phyloP scores from a whole-genome alignment of 1,140 invertebrate species.

The Drosophila lowei region DNA sequence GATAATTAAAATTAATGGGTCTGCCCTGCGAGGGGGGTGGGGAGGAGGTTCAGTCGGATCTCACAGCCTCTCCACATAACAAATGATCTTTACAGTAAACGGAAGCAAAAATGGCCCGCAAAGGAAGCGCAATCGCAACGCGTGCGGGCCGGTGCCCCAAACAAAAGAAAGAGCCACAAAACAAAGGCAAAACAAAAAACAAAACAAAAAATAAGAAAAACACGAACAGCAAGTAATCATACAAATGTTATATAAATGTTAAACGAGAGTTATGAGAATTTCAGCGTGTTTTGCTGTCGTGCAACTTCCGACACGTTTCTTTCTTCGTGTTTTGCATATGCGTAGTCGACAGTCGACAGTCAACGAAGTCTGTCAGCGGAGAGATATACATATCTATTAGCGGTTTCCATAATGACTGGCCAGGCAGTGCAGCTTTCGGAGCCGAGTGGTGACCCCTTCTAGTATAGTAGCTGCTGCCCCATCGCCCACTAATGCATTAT shows the following conservation, averaged over 20 bases:
- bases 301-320: slow-evolving; percentile 76
- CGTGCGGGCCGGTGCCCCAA: slow-evolving; percentile 10
- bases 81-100: slow-evolving; percentile 68
- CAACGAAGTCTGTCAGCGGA: not conserved
- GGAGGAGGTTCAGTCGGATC: slow-evolving; percentile 8
- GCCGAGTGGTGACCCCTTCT: not conserved
- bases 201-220: slow-evolving; percentile 11
- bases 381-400: slow-evolving; percentile 61
- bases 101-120: slow-evolving; percentile 49
- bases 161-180: slow-evolving; percentile 6
- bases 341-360: slow-evolving; percentile 26
- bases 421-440: slow-evolving; percentile 11
- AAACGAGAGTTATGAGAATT: slow-evolving; percentile 56
- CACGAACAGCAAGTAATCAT: slow-evolving; percentile 53
- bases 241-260: slow-evolving; percentile 63
- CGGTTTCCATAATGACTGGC: slow-evolving; percentile 19
- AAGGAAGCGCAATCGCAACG: slow-evolving; percentile 38
- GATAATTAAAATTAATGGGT: slow-evolving; percentile 80
- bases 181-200: slow-evolving; percentile 6
- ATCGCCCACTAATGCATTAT: slow-evolving; percentile 39
- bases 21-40: slow-evolving; percentile 20
- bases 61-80: slow-evolving; percentile 46
- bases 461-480: slow-evolving; percentile 15
- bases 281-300: slow-evolving; percentile 54
- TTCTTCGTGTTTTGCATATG: slow-evolving; percentile 49